A percentile compares a stretch with the other conserved stretches of the same genome.
Conservation (phyloP, 2,113 vertebrate genomes). For the Larimichthys crocea region DNA sequence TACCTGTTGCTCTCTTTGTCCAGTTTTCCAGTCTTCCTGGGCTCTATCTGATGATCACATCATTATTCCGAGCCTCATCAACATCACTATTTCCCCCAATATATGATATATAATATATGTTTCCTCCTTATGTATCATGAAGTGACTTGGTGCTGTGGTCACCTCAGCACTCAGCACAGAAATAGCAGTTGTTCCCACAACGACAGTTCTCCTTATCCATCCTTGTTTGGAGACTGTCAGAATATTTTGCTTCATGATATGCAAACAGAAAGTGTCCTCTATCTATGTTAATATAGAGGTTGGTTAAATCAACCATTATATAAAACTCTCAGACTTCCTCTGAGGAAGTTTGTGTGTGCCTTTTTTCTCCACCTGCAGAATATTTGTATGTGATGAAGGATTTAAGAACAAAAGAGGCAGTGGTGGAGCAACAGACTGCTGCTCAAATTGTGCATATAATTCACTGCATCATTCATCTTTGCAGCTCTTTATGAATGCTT, state of each 20-base stretch:
- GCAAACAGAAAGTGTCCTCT: conserved; percentile 33
- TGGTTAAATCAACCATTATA: conserved; percentile 42
- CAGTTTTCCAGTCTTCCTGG: background rate
- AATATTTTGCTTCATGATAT: conserved; percentile 33
- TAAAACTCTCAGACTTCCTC: conserved; percentile 28
- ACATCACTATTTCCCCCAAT: background rate
- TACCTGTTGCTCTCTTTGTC: background rate
- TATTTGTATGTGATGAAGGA: conserved; percentile 18
- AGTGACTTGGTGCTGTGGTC: conserved; percentile 14
- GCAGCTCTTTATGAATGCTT: conserved; percentile 19
- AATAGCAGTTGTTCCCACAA: conserved; percentile 48
- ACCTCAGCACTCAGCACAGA: conserved; percentile 47
- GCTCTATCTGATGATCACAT: too few species aligned
- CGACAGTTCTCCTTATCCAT: conserved; percentile 51
- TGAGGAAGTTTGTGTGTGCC: conserved; percentile 18
- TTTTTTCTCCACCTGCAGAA: conserved; percentile 19
- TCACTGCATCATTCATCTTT: conserved; percentile 46
- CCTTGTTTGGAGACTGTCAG: conserved; percentile 58
- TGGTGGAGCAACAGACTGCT: conserved; percentile 32
- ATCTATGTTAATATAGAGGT: conserved; percentile 39
- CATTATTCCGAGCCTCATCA: background rate
- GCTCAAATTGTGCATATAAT: conserved; percentile 44
- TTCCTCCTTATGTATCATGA: conserved; percentile 6
- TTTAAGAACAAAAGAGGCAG: conserved; percentile 24
- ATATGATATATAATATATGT: background rate